Evolutionary conservation across 2,113 vertebrate genomes (phyloP), one percentile per base, ranked within the genome.

Genomic region (Perca flavescens): DNA sequence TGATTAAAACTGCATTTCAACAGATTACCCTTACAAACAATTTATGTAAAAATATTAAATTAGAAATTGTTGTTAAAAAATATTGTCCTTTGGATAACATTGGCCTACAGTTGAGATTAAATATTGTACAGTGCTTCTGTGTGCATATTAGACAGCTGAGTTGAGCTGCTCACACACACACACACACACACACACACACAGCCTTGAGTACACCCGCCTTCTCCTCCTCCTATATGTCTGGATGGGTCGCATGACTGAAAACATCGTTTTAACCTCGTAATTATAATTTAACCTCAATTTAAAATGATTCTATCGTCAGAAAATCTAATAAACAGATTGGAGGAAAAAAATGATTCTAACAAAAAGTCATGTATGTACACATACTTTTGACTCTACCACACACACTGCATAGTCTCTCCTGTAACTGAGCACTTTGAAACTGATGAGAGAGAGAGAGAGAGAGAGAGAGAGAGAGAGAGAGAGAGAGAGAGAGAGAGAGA

Each of bases 121-220:
- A 64, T 73, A 67, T 49, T 67, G 2, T 68, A 3, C 14, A 54
- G 21, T 36, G 21, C 9, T 36, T 25, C 25, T 58, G 69, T 71
- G 31, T 16, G 31, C 50, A 70, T 50, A 74, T 19, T 47, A 25
- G 11, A 36, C 50, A 43, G 49, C 21, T 56, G 57, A 43, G 74
- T 22, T 25, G 40, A 79, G 62, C 52, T 76, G 31, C 77, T 73
- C 31, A 57, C 69, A 46, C 28, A 28, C 28, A 28, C 28, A 28
- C 28, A 28, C 28, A 28, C 28, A 25, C 25, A 28, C 28, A 28
- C 28, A 28, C 28, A 28, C 28, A 28, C 28, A 28, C 28, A 28
- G 28, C 28, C 28, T 28, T 28, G 28, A 28, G 28, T 28, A 28
- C 28, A 28, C 28, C 28, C 2, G 28, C 28, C 28, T 28, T 28